Percentiles rank a stretch among this genome's conserved stretches.
phyloP scores from a whole-genome alignment of 2,797 vertebrate species.

The Gallinago nigripennis region DNA sequence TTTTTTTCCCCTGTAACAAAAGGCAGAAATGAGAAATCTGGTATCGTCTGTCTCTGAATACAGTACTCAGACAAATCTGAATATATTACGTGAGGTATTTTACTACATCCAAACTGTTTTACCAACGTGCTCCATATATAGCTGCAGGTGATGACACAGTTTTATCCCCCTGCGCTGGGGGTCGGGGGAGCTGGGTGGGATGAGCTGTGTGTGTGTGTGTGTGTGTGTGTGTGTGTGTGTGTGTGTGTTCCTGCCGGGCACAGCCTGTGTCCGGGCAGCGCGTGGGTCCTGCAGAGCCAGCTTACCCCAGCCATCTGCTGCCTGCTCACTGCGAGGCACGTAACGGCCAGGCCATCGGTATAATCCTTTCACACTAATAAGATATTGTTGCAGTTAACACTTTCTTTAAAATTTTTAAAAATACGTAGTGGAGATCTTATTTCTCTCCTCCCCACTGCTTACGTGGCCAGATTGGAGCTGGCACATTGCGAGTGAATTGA shows the following conservation, averaged over 20 bases:
- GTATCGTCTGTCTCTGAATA: not conserved
- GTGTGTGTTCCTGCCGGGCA: not conserved
- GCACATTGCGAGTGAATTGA: not conserved
- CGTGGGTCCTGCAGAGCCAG: not conserved
- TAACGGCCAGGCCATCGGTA: not conserved
- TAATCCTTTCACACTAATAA: constrained; percentile 47
- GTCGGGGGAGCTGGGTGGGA: not conserved
- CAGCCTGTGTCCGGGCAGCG: not conserved
- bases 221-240: rapidly evolving
- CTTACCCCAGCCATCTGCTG: constrained; percentile 1
- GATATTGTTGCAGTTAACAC: not conserved
- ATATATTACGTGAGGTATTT: not conserved
- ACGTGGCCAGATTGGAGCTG: not conserved
- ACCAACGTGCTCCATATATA: not conserved
- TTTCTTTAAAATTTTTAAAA: not conserved
- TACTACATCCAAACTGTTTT: not conserved
- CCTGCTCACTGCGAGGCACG: not conserved
- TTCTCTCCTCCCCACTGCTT: not conserved
- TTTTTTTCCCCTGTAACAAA: not conserved
- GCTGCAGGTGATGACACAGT: not conserved
- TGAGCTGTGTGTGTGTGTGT: not conserved
- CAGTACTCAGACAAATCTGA: not conserved
- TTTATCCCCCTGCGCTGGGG: not conserved
- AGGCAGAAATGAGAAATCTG: not conserved
- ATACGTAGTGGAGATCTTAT: not conserved